These are phyloP conservation scores for Bemisia tabaci DNA, from an alignment of 1,140 invertebrate species.

Conservation along the genomic window DNA sequence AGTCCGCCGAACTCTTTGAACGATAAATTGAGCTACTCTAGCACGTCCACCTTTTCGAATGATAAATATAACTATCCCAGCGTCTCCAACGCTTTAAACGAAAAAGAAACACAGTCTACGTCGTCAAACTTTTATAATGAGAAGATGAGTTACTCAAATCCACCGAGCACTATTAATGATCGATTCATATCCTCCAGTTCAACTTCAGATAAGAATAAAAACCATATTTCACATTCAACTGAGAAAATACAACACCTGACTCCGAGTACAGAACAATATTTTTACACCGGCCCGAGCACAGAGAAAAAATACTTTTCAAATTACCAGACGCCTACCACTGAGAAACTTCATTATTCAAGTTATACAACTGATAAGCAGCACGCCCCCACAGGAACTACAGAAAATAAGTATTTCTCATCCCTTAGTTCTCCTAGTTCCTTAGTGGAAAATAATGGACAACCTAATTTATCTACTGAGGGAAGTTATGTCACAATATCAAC, in stretches of 20 bases:
- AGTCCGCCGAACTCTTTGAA: not conserved
- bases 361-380: slow-evolving; percentile 8
- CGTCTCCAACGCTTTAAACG: not conserved
- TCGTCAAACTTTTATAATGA: not conserved
- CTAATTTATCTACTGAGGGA: not conserved
- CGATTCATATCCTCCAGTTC: not conserved
- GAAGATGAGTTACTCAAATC: not conserved
- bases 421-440: not conserved
- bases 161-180: not conserved
- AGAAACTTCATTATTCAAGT: slow-evolving; percentile 6
- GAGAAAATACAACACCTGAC: not conserved
- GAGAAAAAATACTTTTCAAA: not conserved
- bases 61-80: not conserved
- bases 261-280: not conserved
- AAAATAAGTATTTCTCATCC: not conserved
- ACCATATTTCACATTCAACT: not conserved
- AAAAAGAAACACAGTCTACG: not conserved
- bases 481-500: not conserved
- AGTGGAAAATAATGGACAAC: not conserved
- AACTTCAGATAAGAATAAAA: not conserved
- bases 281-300: not conserved
- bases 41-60: not conserved
- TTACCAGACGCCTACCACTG: slow-evolving; percentile 1
- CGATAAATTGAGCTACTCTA: not conserved
- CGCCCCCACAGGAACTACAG: not conserved